phyloP scores from a whole-genome alignment of 1,140 invertebrate species.

The Metopolophium dirhodum region DNA sequence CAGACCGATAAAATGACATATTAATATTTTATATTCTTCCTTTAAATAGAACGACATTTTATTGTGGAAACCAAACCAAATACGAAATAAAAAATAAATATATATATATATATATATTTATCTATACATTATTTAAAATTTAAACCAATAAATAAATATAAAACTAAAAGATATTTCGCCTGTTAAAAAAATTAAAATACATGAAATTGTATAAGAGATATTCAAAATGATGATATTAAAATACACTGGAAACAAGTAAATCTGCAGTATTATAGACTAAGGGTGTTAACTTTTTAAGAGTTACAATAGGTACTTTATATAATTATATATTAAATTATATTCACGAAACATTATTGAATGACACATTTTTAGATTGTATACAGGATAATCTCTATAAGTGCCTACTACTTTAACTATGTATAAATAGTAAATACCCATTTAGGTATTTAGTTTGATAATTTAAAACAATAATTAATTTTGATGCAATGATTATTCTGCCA shows the following conservation, averaged over 20 bases:
- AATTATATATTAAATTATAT: background rate
- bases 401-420: background rate
- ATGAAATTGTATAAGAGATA: background rate
- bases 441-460: background rate
- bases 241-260: background rate
- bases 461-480: background rate
- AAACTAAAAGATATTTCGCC: background rate
- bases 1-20: slow-evolving; percentile 42
- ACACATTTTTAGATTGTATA: background rate
- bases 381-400: background rate
- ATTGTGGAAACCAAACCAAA: background rate
- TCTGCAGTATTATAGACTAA: too few relatives aligned
- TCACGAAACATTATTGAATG: background rate
- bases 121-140: too few relatives aligned
- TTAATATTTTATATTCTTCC: slow-evolving; percentile 50
- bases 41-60: slow-evolving; percentile 33
- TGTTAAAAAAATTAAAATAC: background rate
- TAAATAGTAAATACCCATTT: background rate
- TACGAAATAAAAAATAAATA: background rate
- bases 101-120: background rate
- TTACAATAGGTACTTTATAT: too few relatives aligned
- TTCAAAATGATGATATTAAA: background rate
- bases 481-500: background rate
- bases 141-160: background rate
- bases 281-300: too few relatives aligned